Evolutionary conservation across 1,140 invertebrate species (phyloP), one percentile per base, ranked within the genome.

Genomic region (Scaptomyza pallida): DNA sequence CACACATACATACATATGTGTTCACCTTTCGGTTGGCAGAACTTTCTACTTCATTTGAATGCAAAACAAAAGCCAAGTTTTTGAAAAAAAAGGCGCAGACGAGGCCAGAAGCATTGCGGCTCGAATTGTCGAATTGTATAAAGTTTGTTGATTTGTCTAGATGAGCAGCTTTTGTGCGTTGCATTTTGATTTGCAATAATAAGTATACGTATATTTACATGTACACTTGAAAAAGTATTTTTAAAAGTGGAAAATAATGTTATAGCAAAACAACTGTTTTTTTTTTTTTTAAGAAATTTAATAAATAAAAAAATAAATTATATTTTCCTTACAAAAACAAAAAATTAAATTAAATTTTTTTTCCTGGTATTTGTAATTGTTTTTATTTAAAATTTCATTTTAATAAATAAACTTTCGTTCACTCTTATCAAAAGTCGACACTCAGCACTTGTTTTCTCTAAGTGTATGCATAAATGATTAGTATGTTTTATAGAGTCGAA

Each of bases 11-110:
- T n/a, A n/a, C n/a, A n/a, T n/a, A n/a, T n/a, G n/a, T 57, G 16
- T 40, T 45, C 55, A 51, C 43, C 35, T 51, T 59, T 60, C 62
- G 43, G 6, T 33, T 19, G 5, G 55, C 44, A 81, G 78, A 81
- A 81, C 78, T 81, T 81, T 81, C 78, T 81, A 82, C 78, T 81
- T 81, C 78, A 81, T 81, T 81, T 81, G 69, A 81, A 81, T 81
- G 64, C 78, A 77, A 60, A 73, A 54, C 69, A 51, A 73, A 50
- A 54, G 33, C 15, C 23, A 44, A 33, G 9, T 48, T 30, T n/a
- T n/a, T n/a, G n/a, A n/a, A n/a, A n/a, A n/a, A 26, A 45, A 56
- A 17, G 44, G 43, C 41, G 13, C 44, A 56, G 52, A 71, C 52
- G 61, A 55, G 33, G 50, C 59, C 59, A 69, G 5, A 26, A 26